Evolutionary conservation across 37 sponge, comb jelly and placozoan genomes (phyloP).

Genomic region (Cladorhizidae sp.): DNA sequence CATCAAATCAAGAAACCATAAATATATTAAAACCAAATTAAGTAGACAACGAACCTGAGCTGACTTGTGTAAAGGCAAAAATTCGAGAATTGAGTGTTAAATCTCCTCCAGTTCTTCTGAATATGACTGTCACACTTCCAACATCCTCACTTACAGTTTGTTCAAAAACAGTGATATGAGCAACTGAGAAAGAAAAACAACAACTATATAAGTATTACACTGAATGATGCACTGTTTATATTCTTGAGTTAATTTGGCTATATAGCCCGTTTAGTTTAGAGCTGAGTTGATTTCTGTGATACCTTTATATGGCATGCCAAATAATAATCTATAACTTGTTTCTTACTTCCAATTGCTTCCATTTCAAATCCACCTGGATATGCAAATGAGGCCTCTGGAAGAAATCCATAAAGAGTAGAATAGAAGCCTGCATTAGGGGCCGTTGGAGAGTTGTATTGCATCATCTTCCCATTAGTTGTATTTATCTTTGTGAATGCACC

Average conservation of each 20-base stretch:
- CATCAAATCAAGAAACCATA: too few relatives aligned
- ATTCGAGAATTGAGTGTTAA: not conserved
- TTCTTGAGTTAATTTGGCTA: too few relatives aligned
- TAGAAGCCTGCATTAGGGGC: constrained; percentile 19
- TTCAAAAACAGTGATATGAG: not conserved
- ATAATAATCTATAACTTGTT: too few relatives aligned
- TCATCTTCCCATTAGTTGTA: not conserved
- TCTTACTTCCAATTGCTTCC: constrained; percentile 11
- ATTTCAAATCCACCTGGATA: constrained; percentile 42
- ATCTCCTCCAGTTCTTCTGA: constrained; percentile 6
- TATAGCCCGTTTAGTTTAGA: too few relatives aligned
- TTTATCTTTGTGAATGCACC: constrained; percentile 3
- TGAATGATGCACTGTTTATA: too few relatives aligned
- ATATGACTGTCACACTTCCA: not conserved
- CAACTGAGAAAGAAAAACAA: not conserved
- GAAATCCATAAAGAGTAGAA: constrained; percentile 26
- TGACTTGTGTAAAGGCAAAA: not conserved
- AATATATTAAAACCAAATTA: too few relatives aligned
- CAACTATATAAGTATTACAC: not conserved
- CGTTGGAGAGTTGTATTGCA: not conserved
- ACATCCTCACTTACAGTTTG: constrained; percentile 13
- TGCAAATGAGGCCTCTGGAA: constrained; percentile 16
- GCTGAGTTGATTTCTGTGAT: too few relatives aligned
- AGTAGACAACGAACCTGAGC: too few relatives aligned
- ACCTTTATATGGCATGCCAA: too few relatives aligned